Evolutionary conservation across 2,888 invertebrate species (phyloP), one percentile per base, ranked within the genome.

Genomic region (Mythimna ferrago): DNA sequence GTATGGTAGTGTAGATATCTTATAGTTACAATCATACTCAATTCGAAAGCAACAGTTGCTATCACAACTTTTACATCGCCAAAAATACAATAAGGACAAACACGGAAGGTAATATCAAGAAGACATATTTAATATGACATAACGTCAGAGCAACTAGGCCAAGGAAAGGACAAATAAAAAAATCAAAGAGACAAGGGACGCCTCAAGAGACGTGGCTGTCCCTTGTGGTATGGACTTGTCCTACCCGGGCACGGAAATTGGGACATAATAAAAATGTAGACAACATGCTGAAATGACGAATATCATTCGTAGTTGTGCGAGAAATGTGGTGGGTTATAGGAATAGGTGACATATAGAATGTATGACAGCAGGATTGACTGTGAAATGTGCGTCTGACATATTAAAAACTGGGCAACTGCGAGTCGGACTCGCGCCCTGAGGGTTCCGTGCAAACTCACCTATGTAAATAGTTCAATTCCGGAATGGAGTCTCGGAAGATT

Each of bases 181-280:
- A 86, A 85, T 85, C 78, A 80, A 80, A 84, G 74, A 78, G 86
- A 86, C 77, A 79, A 80, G 84, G 85, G 85, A 84, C 56, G 70
- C 38, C 68, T 69, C 76, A 1, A 9, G 86, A 76, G 85, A 82
- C 65, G 19, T 32, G 6, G 35, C 66, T 69, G 75, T 71, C 76
- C 72, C 54, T 74, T 70, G 57, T 76, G 70, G 75, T 71, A 75
- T 73, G 63, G 73, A 78, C 69, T 78, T 76, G 73, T 77, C 71
- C 53, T 35, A 62, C 61, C 63, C 62, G 5, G 26, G 53, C 14
- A 75, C 54, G 66, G 56, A 81, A 81, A 76, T 57, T 65, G 61
- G 58, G 48, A 83, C 66, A 58, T 76, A 74, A 82, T 76, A 76
- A 80, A 81, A 85, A 75, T 78, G 80, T 78, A 75, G 63, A 71